A percentile compares a stretch with the other conserved stretches of the same genome.
phyloP scores from a whole-genome alignment of 2,797 vertebrate species.

The Alexandromys oeconomus region DNA sequence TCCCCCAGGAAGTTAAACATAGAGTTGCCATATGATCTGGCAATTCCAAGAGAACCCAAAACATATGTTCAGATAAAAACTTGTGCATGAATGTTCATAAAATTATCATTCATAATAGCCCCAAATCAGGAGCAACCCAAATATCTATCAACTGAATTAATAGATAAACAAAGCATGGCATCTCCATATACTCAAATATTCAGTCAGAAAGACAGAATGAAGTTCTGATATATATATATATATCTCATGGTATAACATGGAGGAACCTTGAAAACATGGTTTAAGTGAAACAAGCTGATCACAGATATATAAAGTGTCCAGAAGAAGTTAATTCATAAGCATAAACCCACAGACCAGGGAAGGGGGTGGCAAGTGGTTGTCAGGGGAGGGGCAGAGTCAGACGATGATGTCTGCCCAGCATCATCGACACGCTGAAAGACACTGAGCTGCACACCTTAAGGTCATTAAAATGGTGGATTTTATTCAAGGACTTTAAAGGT shows the following conservation, averaged over 20 bases:
- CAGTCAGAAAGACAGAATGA: conserved; percentile 35
- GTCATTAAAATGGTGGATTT: conserved; percentile 29
- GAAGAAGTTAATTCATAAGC: neutral
- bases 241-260: neutral
- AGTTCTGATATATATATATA: neutral
- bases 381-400: neutral
- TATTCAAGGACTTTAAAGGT: conserved; percentile 59
- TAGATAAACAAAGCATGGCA: neutral
- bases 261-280: neutral
- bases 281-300: conserved; percentile 42
- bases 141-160: conserved; percentile 1
- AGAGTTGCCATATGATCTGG: neutral
- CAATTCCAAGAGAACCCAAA: conserved; percentile 51
- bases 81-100: conserved; percentile 39
- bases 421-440: neutral
- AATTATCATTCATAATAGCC: conserved; percentile 29
- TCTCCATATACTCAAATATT: neutral
- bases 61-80: conserved; percentile 48
- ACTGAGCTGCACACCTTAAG: neutral
- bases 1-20: conserved; percentile 62
- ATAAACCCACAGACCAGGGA: neutral
- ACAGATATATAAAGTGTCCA: conserved; percentile 13
- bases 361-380: conserved; percentile 10
- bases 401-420: neutral
- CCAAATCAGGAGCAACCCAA: conserved; percentile 36